Evolutionary conservation across 2,888 invertebrate species (phyloP).

Genomic region (Campoplex nolae): DNA sequence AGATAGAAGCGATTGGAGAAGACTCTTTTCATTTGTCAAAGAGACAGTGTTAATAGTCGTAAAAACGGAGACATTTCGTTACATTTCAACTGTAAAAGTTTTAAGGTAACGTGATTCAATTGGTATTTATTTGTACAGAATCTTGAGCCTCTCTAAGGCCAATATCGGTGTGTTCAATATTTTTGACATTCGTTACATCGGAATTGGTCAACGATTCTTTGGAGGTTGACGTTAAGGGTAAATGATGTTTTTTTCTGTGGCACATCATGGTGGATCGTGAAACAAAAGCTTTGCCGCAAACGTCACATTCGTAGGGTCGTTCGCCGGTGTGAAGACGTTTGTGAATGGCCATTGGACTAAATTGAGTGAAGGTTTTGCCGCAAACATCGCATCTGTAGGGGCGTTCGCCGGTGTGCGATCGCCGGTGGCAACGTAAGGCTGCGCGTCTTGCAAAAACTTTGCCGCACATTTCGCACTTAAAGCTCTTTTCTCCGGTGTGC

Average conservation of each 20-base stretch:
- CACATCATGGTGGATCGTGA: slow-evolving; percentile 87
- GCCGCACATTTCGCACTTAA: slow-evolving; percentile 87
- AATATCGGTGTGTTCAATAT: slow-evolving; percentile 69
- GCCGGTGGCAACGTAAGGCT: slow-evolving; percentile 86
- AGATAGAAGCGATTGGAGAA: background rate
- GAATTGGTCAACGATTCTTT: slow-evolving; percentile 73
- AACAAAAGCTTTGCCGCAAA: slow-evolving; percentile 86
- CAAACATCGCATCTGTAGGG: slow-evolving; percentile 87
- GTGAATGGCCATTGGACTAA: slow-evolving; percentile 88
- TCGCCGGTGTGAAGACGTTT: slow-evolving; percentile 88
- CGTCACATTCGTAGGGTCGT: slow-evolving; percentile 87
- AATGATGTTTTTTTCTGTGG: slow-evolving; percentile 86
- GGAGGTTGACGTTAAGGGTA: slow-evolving; percentile 57
- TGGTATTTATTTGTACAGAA: slow-evolving; percentile 73
- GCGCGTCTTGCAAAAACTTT: slow-evolving; percentile 88
- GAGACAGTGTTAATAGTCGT: background rate
- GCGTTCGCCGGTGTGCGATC: slow-evolving; percentile 87
- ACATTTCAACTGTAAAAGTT: background rate
- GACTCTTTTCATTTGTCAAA: background rate
- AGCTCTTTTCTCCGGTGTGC: slow-evolving; percentile 88
- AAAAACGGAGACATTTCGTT: background rate
- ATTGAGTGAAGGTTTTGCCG: slow-evolving; percentile 88
- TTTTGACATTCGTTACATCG: slow-evolving; percentile 41
- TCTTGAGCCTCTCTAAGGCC: slow-evolving; percentile 73
- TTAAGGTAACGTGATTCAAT: slow-evolving; percentile 66